Evolutionary conservation across 2,113 vertebrate species (phyloP).

Genomic region (Actinemys pallida): DNA sequence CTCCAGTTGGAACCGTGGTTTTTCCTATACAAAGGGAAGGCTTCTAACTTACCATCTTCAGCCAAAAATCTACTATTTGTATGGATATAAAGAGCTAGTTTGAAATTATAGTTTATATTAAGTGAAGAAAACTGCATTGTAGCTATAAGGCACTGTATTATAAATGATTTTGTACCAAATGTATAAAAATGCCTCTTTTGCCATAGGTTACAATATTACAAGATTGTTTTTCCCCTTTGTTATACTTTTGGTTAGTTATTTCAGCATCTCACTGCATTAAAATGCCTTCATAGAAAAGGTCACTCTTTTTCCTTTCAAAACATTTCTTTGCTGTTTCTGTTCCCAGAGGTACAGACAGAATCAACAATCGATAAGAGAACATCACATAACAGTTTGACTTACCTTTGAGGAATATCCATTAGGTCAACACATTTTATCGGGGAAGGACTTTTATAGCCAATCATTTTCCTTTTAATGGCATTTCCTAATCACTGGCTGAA

Average conservation of each 20-base stretch:
- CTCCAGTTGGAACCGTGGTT: not conserved
- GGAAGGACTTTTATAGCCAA: constrained; percentile 70
- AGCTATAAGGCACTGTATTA: not conserved
- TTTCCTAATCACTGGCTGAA: constrained; percentile 71
- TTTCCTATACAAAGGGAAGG: not conserved
- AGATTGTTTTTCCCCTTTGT: constrained; percentile 2
- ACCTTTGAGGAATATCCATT: constrained; percentile 76
- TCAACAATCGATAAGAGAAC: constrained; percentile 82
- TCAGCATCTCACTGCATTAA: constrained; percentile 79
- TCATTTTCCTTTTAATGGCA: constrained; percentile 72
- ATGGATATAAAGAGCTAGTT: not conserved
- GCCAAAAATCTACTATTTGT: not conserved
- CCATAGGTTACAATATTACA: constrained; percentile 46
- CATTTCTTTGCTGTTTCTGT: constrained; percentile 77
- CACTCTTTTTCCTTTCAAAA: constrained; percentile 81
- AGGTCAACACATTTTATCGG: constrained; percentile 67
- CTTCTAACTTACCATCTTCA: not conserved
- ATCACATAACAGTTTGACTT: constrained; percentile 73
- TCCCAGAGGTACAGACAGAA: constrained; percentile 75
- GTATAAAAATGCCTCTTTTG: constrained; percentile 61
- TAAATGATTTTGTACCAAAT: constrained; percentile 45
- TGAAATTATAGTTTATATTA: not conserved
- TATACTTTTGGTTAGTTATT: constrained; percentile 74
- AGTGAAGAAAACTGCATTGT: not conserved
- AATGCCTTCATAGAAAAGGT: constrained; percentile 82